Base-by-base conservation (phyloP, 2,797 vertebrate genomes). In the Synanceia verrucosa region DNA sequence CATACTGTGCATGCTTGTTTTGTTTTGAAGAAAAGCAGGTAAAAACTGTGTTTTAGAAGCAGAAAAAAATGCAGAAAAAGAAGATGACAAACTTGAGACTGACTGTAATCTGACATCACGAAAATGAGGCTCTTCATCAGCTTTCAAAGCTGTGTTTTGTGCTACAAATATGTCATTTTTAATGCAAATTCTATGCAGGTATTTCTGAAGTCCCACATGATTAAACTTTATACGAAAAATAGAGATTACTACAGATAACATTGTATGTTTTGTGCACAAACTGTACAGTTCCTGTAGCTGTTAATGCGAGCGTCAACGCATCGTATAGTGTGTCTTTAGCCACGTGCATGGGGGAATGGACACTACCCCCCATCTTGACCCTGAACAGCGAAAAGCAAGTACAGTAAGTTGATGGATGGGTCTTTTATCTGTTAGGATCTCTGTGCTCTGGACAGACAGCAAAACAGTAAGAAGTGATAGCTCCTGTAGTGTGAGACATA, bases 381-480 rank as follows among this genome's bases (percentile, higher is more conserved):
- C 26, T 48, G 57, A 44, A 28, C 18, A 19, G 60, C 36, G 65
- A 47, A 76, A 43, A 33, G 18, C 12, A 24, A 23, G 9, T 19
- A 29, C 13, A 29, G 21, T 36, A 61, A 31, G 39, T 10, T 78
- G 60, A 79, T 69, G 55, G 16, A 72, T 72, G 26, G 31, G 59
- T 79, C 2, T 29, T 66, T 80, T 33, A 57, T 48, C 59, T 37
- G 55, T 58, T 63, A 63, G 26, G 63, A 47, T 70, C 16, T 24
- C 56, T 61, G 67, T 3, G 29, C 65, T 70, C 28, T 4, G 47
- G 64, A 23, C 33, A 41, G 55, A 18, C 51, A 9, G 50, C 62
- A 55, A 63, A 83, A 71, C 31, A 19, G 16, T 34, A 16, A 70
- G 33, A 73, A 41, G 3, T 55, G 31, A 58, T 56, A 23, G 16